Base-by-base conservation (phyloP, 2,888 invertebrate genomes). In the Amiota minor region DNA sequence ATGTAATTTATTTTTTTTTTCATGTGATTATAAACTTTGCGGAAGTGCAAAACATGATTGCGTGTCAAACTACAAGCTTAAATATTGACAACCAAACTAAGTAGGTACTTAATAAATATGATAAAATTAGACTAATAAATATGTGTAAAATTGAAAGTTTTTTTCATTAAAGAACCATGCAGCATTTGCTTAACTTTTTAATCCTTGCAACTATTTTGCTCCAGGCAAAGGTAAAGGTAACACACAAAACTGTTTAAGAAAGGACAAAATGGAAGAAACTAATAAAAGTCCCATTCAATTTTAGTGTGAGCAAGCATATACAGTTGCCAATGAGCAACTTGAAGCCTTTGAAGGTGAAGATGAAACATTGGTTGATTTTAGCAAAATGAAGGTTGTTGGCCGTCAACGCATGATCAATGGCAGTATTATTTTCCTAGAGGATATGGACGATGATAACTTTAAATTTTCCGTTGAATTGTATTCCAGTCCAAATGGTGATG, bases 401-500 rank as follows among this genome's bases (percentile, higher is more conserved):
- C 82, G 85, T 1, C 80, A 85, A 1, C 81, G 81, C n/a, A 78
- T 79, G 0, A 70, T 87, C 4, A 87, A 87, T 71, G 87, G 87
- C 0, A 79, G 86, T 6, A 76, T 86, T 0, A 75, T 20, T 6
- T 80, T 87, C 20, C 0, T 67, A 1, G 84, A 82, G 1, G 86
- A 86, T 35, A 82, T 87, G 88, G 77, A 78, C 74, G 80, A 85
- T 47, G 86, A 85, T 10, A 70, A 74, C 16, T 87, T 81, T 56
- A 82, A 81, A 35, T 81, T 87, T 0, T 80, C 80, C 0, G 80
- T 84, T 4, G 81, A 86, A 18, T 75, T 87, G 3, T 86, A 80
- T 45, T 81, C 83, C 4, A 85, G 86, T 67, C 86, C 87, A 11
- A 79, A 81, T 16, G 81, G 80, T 11, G 84, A 87, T 72, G 85